phyloP scores from a whole-genome alignment of 2,888 invertebrate genomes.

The Lasioglossum oenotherae region DNA sequence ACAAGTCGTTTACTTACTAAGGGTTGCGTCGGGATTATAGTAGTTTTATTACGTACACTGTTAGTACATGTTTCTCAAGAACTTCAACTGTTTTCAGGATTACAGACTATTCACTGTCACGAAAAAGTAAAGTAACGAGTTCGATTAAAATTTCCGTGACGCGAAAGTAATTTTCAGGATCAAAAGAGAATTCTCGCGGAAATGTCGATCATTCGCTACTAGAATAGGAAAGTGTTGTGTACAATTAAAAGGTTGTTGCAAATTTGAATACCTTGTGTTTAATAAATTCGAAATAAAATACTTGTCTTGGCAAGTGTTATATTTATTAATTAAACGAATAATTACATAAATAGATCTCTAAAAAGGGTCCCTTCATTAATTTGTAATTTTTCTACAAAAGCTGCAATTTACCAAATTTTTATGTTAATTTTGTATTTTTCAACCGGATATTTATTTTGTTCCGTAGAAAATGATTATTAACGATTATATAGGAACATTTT shows the following conservation, averaged over 20 bases:
- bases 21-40: background rate
- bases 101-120: background rate
- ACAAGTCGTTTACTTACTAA: background rate
- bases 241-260: background rate
- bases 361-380: background rate
- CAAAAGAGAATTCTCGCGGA: background rate
- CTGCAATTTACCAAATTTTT: background rate
- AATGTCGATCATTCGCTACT: background rate
- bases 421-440: background rate
- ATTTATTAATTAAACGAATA: background rate
- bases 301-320: too few species aligned
- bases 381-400: background rate
- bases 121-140: background rate
- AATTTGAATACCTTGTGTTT: background rate
- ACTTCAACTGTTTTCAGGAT: background rate
- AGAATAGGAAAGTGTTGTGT: background rate
- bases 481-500: background rate
- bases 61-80: background rate
- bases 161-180: background rate
- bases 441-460: background rate
- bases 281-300: background rate
- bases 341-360: background rate
- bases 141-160: background rate
- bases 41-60: background rate
- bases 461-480: too few species aligned